Evolutionary conservation across 2,888 invertebrate genomes (phyloP).

Genomic region (Tetragnatha montana): DNA sequence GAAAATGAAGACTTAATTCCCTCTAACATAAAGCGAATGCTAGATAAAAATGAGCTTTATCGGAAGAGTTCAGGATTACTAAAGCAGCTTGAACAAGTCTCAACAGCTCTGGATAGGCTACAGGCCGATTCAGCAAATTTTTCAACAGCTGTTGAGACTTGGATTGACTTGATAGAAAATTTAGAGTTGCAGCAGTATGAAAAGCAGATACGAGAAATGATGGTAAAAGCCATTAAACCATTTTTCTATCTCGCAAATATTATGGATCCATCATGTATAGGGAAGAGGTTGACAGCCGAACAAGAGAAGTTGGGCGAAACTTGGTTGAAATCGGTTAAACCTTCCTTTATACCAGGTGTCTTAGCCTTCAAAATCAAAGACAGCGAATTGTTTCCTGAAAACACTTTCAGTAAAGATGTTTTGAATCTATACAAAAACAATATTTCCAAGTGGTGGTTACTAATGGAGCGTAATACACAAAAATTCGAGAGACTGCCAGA

Average conservation of each 20-base stretch:
- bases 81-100: background rate
- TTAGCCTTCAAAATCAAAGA: too few relatives aligned
- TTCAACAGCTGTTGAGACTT: background rate
- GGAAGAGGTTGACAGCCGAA: too few relatives aligned
- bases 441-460: too few relatives aligned
- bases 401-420: too few relatives aligned
- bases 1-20: background rate
- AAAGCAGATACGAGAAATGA: background rate
- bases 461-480: too few relatives aligned
- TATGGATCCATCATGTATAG: too few relatives aligned
- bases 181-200: background rate
- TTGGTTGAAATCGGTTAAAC: too few relatives aligned
- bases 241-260: background rate
- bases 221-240: background rate
- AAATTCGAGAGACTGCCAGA: too few relatives aligned
- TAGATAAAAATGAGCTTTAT: background rate
- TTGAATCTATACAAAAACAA: too few relatives aligned
- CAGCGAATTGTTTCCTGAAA: too few relatives aligned
- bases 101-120: background rate
- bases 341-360: too few relatives aligned
- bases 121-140: background rate
- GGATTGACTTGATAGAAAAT: background rate
- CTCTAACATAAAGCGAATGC: background rate
- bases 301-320: too few relatives aligned
- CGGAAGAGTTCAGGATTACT: background rate